phyloP scores from a whole-genome alignment of 2,113 vertebrate genomes.

The Dasyornis broadbenti region DNA sequence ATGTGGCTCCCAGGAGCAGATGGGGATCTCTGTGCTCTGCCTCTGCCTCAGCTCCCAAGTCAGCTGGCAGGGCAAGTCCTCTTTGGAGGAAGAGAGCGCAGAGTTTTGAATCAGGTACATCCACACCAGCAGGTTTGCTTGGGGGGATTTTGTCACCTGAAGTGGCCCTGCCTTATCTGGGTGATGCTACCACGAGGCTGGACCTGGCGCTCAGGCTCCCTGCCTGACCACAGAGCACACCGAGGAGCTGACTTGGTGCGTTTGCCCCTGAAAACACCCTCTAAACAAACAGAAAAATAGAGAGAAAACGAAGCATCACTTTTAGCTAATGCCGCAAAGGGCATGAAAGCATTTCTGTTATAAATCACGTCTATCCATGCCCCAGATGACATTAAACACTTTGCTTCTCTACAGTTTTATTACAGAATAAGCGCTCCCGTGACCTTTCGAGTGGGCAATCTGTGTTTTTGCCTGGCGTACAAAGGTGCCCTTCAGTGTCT shows the following conservation, averaged over 20 bases:
- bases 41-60: not conserved
- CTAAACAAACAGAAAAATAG: not conserved
- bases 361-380: slow-evolving; percentile 22
- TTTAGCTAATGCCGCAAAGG: not conserved
- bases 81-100: not conserved
- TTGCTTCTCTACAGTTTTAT: slow-evolving; percentile 32
- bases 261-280: slow-evolving; percentile 14
- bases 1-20: not conserved
- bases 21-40: not conserved
- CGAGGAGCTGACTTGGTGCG: not conserved
- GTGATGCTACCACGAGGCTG: not conserved
- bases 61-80: not conserved
- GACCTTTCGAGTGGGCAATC: slow-evolving; percentile 24
- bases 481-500: slow-evolving; percentile 39
- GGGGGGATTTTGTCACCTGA: not conserved
- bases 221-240: not conserved
- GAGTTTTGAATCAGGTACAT: not conserved
- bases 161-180: not conserved
- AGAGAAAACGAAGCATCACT: not conserved
- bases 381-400: slow-evolving; percentile 44
- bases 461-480: not conserved
- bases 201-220: not conserved
- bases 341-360: slow-evolving; percentile 2
- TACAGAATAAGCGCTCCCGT: slow-evolving; percentile 16
- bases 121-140: not conserved